Evolutionary conservation across 1,140 invertebrate genomes (phyloP), one percentile per base, ranked within the genome.

Genomic region (Lucilia sericata): DNA sequence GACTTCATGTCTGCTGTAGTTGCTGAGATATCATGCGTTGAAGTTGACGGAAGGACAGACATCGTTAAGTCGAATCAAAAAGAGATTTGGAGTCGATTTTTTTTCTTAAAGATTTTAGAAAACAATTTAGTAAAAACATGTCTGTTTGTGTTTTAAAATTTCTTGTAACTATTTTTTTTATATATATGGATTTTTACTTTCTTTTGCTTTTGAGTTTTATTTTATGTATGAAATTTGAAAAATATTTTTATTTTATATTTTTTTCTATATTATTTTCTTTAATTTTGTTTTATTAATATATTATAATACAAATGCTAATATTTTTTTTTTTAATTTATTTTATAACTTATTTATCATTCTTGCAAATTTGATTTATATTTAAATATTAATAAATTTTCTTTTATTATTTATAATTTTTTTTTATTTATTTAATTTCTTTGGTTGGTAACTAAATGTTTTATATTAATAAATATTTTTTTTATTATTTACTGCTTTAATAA

Each of bases 381-480:
- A 25, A 30, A 65, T 30, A 13, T n/a, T 82, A 70, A 36, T 70
- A 65, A 60, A 25, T 70, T 70, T 9, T 49, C 9, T 49, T 55
- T 55, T 42, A 60, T 60, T 7, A 60, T 60, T 60, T n/a, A n/a
- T 30, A 30, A 2, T 65, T 65, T 65, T 17, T 65, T 65, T 70
- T 21, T 21, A 70, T 70, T 70, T 70, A 70, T 65, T 19, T 14
- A 55, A 17, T 55, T 55, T 17, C 12, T 55, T 55, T 55, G 12
- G 51, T 55, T 55, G 12, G 51, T 70, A 70, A 70, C 65, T 70
- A 70, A 70, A 70, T 70, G 5, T 25, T 70, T 70, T 25, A 17
- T 60, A 10, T 49, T 21, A 80, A 80, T 51, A 80, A 80, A 49
- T 80, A 80, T 80, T 49, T 80, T 21, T 3, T 80, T 80, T 80